These are phyloP conservation scores for Furnarius figulus DNA, from an alignment of 2,113 vertebrate species.

Conservation along the genomic window DNA sequence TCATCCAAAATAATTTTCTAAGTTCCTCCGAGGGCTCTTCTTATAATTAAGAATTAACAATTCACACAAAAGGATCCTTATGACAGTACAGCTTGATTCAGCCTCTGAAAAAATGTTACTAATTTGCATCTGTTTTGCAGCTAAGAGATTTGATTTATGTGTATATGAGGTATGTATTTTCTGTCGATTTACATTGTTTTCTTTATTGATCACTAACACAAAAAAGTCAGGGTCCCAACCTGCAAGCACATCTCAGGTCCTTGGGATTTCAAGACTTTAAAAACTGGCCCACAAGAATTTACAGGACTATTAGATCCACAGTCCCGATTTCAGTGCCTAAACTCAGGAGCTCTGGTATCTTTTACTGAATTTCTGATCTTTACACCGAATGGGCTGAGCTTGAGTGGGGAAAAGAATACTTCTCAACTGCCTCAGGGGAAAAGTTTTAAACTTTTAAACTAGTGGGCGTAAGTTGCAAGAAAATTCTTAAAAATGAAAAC, in stretches of 20 bases:
- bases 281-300: background rate
- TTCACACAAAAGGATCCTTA: background rate
- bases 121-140: background rate
- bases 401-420: background rate
- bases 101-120: background rate
- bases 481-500: background rate
- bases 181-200: background rate
- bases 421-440: background rate
- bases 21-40: background rate
- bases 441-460: background rate
- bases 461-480: background rate
- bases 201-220: background rate
- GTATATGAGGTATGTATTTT: background rate
- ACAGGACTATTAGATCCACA: background rate
- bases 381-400: background rate
- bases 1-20: background rate
- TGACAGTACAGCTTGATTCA: background rate
- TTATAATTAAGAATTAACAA: background rate
- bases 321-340: background rate
- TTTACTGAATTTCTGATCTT: background rate
- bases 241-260: background rate
- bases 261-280: background rate
- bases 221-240: background rate
- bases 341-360: rapidly evolving
- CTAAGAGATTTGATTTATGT: background rate